Evolutionary conservation across 1,140 invertebrate genomes (phyloP).

Genomic region (Charaxes varanes): DNA sequence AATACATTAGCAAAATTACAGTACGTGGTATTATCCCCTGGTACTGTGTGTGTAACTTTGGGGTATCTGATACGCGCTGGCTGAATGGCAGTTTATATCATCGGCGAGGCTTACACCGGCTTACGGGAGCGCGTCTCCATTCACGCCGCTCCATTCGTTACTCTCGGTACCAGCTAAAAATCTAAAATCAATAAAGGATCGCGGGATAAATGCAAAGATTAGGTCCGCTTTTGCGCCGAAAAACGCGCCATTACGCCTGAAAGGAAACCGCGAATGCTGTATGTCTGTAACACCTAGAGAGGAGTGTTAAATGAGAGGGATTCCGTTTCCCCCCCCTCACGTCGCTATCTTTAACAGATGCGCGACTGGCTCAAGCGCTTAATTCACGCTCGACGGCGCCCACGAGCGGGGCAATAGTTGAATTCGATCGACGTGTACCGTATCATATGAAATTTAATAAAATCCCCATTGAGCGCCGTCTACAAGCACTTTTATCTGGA

Average conservation of each 20-base stretch:
- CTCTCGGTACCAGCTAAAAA: slow-evolving; percentile 70
- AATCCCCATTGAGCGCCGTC: slow-evolving; percentile 6
- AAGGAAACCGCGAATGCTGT: slow-evolving; percentile 73
- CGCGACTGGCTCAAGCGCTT: slow-evolving; percentile 46
- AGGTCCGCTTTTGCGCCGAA: slow-evolving; percentile 64
- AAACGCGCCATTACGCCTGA: slow-evolving; percentile 64
- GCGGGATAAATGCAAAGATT: slow-evolving; percentile 72
- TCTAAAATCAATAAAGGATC: slow-evolving; percentile 74
- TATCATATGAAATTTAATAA: slow-evolving; percentile 12
- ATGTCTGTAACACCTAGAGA: slow-evolving; percentile 70
- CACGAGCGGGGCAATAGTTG: slow-evolving; percentile 35
- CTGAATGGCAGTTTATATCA: slow-evolving; percentile 68
- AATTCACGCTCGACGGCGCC: slow-evolving; percentile 46
- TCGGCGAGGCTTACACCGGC: slow-evolving; percentile 60
- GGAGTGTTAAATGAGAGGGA: slow-evolving; percentile 72
- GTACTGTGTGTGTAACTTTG: slow-evolving; percentile 17
- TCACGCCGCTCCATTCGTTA: slow-evolving; percentile 68
- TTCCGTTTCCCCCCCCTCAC: slow-evolving; percentile 40
- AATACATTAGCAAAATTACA: slow-evolving; percentile 18
- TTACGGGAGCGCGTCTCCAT: slow-evolving; percentile 66
- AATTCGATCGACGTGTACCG: slow-evolving; percentile 18
- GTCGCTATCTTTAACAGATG: slow-evolving; percentile 55
- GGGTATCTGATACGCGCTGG: slow-evolving; percentile 48
- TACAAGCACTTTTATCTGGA: slow-evolving; percentile 8
- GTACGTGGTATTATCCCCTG: slow-evolving; percentile 6